These are phyloP conservation scores for Macrotrachela quadricornifera DNA, from an alignment of 1,140 invertebrate species.

Conservation along the genomic window DNA sequence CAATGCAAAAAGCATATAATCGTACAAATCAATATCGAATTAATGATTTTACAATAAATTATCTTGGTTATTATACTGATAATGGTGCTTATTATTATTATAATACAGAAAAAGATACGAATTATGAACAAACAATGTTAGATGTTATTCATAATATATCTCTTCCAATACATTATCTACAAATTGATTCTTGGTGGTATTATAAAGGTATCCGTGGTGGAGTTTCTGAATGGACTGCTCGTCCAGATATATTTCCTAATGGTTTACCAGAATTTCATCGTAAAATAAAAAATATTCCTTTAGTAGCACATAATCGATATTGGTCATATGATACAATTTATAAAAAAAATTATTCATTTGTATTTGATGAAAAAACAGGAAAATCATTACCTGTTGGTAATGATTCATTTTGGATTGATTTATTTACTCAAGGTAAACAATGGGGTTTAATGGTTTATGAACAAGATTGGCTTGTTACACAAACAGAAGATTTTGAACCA, in stretches of 20 bases:
- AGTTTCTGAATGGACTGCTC: slow-evolving; percentile 14
- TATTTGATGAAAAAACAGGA: background rate
- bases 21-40: too few species aligned
- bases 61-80: slow-evolving; percentile 17
- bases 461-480: slow-evolving; percentile 15
- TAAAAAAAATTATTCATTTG: background rate
- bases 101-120: slow-evolving; percentile 10
- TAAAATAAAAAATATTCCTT: slow-evolving; percentile 10
- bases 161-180: slow-evolving; percentile 14
- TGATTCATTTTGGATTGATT: slow-evolving; percentile 14
- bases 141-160: too few species aligned
- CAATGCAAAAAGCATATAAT: too few species aligned
- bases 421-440: slow-evolving; percentile 12
- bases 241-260: slow-evolving; percentile 12
- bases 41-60: slow-evolving; percentile 13
- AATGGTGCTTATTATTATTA: slow-evolving; percentile 13
- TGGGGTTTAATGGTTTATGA: slow-evolving; percentile 16
- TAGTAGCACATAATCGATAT: slow-evolving; percentile 16
- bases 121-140: slow-evolving; percentile 9
- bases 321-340: slow-evolving; percentile 12
- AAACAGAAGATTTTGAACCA: slow-evolving; percentile 10
- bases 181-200: slow-evolving; percentile 23
- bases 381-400: slow-evolving; percentile 7
- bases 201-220: too few species aligned
- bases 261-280: background rate